These are phyloP conservation scores for Cantharis lateralis DNA, from an alignment of 2,888 invertebrate species.

Conservation along the genomic window DNA sequence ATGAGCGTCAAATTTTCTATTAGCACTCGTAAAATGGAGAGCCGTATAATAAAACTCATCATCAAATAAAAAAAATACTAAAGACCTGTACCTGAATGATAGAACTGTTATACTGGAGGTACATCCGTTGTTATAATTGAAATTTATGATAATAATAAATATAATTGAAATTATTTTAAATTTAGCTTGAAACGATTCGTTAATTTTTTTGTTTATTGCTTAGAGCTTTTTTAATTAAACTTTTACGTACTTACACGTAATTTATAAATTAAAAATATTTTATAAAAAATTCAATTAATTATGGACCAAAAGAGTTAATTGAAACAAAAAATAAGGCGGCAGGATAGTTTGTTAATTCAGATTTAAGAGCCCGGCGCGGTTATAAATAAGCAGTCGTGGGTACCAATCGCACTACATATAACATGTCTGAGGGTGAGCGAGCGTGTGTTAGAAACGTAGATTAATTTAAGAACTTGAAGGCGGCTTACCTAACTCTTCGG, in stretches of 20 bases:
- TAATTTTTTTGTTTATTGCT: neutral
- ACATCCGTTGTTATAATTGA: neutral
- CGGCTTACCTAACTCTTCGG: neutral
- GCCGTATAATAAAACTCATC: neutral
- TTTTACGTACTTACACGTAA: neutral
- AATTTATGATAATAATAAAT: constrained; percentile 1
- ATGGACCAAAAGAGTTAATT: neutral
- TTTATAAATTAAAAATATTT: neutral
- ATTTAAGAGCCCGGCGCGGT: neutral
- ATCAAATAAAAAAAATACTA: neutral
- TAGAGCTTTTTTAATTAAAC: neutral
- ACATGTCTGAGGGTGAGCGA: neutral
- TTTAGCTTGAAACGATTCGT: neutral
- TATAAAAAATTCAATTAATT: neutral
- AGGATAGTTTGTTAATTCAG: neutral
- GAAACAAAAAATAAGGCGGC: neutral
- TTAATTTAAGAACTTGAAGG: neutral
- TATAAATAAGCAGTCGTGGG: neutral
- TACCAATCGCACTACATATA: neutral
- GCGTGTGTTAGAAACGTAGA: neutral
- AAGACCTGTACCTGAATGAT: neutral
- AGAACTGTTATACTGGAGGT: neutral
- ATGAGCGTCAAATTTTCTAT: neutral
- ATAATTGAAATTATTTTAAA: neutral
- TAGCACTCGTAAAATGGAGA: neutral